Evolutionary conservation across 2,888 invertebrate genomes (phyloP), one percentile per base, ranked within the genome.

Genomic region (Plusia festucae): DNA sequence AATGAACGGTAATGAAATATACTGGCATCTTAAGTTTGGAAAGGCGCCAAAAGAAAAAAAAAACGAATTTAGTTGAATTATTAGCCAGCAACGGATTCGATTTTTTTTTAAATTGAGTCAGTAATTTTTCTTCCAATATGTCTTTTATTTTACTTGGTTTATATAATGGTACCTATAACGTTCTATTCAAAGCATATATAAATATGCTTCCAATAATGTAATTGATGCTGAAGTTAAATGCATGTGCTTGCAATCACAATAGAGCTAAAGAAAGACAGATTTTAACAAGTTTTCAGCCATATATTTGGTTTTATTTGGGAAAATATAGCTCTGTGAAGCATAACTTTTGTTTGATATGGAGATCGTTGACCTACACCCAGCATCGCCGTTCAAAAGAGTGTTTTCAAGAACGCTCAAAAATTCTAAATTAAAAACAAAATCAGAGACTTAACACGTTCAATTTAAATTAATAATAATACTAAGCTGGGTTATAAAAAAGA

Each of bases 1-100:
- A 5, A 30, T 30, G 40, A 40, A n/a, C 5, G n/a, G 32, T 22
- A 18, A 52, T 49, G 16, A 8, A 44, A 57, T 60, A 54, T 24
- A 5, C 24, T 13, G 20, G 22, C 30, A 24, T 44, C 61, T 62
- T 53, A 54, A 57, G 57, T 20, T 60, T 49, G 61, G 8, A 56
- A 60, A 34, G 1, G 24, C 2, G 13, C 34, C n/a, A 49, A 18
- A n/a, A 6, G 0, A 44, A 55, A 58, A 34, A 73, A 73, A 13
- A 32, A 68, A 55, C 1, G 16, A 16, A 49, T 52, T 18, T 32
- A 11, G 13, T 46, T 53, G 11, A 18, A 18, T 24, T 18, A n/a
- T n/a, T n/a, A n/a, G n/a, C n/a, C n/a, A n/a, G n/a, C n/a, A n/a
- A n/a, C n/a, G n/a, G n/a, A n/a, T n/a, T n/a, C n/a, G n/a, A n/a